phyloP scores from a whole-genome alignment of 2,113 vertebrate species.

The Clarias gariepinus region DNA sequence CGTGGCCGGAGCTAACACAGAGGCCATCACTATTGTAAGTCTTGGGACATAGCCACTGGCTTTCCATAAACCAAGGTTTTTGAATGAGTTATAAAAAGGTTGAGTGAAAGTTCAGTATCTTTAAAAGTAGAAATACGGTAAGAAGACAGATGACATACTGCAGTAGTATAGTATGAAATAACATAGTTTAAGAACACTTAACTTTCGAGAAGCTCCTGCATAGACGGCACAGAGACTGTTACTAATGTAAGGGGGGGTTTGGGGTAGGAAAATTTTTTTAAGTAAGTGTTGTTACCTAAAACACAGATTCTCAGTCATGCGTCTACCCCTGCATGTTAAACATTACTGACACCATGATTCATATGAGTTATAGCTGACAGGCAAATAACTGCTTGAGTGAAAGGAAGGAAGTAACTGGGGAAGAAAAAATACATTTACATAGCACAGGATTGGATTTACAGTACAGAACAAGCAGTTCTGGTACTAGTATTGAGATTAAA shows the following conservation, averaged over 20 bases:
- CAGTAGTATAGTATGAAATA: neutral
- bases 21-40: constrained; percentile 87
- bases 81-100: neutral
- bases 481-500: neutral
- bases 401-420: neutral
- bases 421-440: neutral
- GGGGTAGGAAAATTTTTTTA: neutral
- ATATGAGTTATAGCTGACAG: neutral
- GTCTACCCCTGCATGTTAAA: neutral
- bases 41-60: neutral
- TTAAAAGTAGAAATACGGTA: neutral
- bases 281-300: neutral
- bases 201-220: neutral
- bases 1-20: constrained; percentile 85
- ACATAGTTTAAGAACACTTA: neutral
- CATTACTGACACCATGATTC: neutral
- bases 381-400: neutral
- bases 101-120: neutral
- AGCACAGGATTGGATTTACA: neutral
- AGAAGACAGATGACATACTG: neutral
- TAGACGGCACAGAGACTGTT: neutral
- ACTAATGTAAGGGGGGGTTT: neutral
- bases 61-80: neutral
- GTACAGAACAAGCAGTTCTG: neutral
- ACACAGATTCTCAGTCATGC: neutral